These are phyloP conservation scores for Cancer borealis DNA, from an alignment of 2,888 invertebrate species.

Conservation along the genomic window DNA sequence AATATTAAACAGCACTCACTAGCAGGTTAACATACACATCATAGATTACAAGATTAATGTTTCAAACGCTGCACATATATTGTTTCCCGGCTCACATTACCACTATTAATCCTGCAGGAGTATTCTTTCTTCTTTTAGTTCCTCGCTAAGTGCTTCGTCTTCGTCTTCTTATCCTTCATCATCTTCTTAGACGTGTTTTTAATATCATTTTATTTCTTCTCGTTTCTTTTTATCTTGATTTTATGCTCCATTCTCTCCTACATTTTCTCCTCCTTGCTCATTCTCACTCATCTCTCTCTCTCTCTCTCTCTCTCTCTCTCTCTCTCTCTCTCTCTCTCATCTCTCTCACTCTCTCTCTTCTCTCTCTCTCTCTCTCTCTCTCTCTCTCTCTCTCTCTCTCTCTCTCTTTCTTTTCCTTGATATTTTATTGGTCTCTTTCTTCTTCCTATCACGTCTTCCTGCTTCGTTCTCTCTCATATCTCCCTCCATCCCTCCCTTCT, in stretches of 20 bases:
- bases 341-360: not conserved
- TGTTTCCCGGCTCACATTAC: not conserved
- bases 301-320: not conserved
- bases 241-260: not conserved
- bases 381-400: not conserved
- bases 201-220: constrained; percentile 9
- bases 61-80: not conserved
- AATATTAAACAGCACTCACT: not conserved
- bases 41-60: not conserved
- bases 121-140: not conserved
- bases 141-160: not conserved
- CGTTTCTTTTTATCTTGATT: not conserved
- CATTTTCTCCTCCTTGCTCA: not conserved
- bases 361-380: not conserved
- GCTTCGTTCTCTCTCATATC: not conserved
- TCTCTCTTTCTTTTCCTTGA: not conserved
- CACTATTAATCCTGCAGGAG: not conserved
- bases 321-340: not conserved
- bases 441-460: not conserved
- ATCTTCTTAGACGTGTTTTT: not conserved
- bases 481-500: not conserved
- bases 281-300: constrained; percentile 1
- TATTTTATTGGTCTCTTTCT: not conserved
- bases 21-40: not conserved
- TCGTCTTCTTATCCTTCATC: not conserved